Evolutionary conservation across 2,888 invertebrate species (phyloP).

Genomic region (Actias luna): DNA sequence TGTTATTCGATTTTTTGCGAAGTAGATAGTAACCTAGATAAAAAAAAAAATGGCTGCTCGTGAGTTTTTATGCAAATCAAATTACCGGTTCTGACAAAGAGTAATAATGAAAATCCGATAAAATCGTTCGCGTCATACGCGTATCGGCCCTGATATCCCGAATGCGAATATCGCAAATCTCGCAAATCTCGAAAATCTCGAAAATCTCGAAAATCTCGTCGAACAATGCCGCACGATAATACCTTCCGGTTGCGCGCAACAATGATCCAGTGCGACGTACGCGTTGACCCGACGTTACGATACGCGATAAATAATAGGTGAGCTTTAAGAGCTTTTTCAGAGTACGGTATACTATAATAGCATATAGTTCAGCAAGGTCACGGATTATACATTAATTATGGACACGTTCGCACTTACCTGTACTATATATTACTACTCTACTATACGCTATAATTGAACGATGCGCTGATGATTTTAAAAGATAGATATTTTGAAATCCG

Average conservation of each 20-base stretch:
- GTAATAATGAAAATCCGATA: slow-evolving; percentile 15
- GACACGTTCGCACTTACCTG: too few species aligned
- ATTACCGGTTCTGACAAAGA: slow-evolving; percentile 21
- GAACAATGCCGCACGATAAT: slow-evolving; percentile 13
- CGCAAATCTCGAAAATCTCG: slow-evolving; percentile 13
- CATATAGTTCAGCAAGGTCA: too few species aligned
- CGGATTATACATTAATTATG: too few species aligned
- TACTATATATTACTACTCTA: too few species aligned
- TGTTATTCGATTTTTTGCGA: too few species aligned
- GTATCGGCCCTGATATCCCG: slow-evolving; percentile 3
- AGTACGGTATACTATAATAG: too few species aligned
- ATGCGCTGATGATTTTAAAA: too few species aligned
- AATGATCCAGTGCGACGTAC: slow-evolving; percentile 18
- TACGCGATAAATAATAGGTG: slow-evolving; percentile 17
- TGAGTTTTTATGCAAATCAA: slow-evolving; percentile 21
- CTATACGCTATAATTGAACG: too few species aligned
- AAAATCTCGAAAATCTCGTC: slow-evolving; percentile 8
- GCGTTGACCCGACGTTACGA: slow-evolving; percentile 12
- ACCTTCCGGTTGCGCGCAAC: slow-evolving; percentile 2
- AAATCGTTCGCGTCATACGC: slow-evolving; percentile 14
- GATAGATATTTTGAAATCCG: too few species aligned
- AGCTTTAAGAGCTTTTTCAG: too few species aligned
- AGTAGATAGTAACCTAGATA: too few species aligned
- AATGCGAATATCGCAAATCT: slow-evolving; percentile 14
- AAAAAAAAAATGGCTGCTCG: neutral